Evolutionary conservation across 2,797 vertebrate species (phyloP).

Genomic region (Scyliorhinus canicula): DNA sequence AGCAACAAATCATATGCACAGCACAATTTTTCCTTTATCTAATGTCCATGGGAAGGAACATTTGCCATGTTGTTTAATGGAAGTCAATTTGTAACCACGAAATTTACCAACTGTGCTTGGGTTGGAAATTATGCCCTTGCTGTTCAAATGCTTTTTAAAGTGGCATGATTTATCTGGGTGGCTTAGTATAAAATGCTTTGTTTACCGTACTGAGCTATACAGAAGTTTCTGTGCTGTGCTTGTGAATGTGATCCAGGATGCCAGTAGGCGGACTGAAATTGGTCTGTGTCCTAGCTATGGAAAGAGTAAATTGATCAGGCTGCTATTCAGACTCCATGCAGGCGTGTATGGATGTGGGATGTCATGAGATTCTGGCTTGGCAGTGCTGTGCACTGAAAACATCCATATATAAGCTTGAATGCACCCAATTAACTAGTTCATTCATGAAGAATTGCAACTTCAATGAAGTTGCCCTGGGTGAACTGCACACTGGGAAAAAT

Average conservation of each 20-base stretch:
- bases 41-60: not conserved
- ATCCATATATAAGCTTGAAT: not conserved
- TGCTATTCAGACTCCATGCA: not conserved
- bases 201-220: not conserved
- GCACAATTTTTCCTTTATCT: not conserved
- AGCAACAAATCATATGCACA: not conserved
- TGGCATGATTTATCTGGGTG: not conserved
- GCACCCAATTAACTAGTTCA: not conserved
- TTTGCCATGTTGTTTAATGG: not conserved
- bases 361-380: not conserved
- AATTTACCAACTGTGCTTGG: not conserved
- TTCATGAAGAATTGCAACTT: not conserved
- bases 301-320: not conserved
- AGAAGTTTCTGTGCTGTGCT: not conserved
- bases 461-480: not conserved
- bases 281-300: not conserved
- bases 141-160: not conserved
- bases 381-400: not conserved
- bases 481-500: not conserved
- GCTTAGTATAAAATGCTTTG: not conserved
- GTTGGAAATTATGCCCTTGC: not conserved
- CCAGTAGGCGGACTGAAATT: not conserved
- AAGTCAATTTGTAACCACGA: not conserved
- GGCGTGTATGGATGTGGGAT: not conserved
- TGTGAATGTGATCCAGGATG: not conserved